Percentiles rank a stretch among this genome's conserved stretches.
Evolutionary conservation across 2,888 invertebrate species (phyloP).

Genomic region (Watsonalla cultraria): DNA sequence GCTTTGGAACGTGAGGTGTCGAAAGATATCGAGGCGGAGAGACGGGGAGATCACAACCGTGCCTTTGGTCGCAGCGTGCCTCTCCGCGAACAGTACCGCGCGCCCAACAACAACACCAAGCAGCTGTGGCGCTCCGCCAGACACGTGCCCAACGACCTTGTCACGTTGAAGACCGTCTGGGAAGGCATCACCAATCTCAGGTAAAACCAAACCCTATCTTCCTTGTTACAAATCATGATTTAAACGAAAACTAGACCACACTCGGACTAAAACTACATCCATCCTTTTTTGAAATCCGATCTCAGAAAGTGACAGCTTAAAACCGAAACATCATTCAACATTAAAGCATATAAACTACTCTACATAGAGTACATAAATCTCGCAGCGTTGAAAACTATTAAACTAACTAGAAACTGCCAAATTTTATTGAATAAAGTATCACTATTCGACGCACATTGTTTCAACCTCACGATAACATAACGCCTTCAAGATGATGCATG

Average conservation of each 20-base stretch:
- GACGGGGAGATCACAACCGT: constrained; percentile 35
- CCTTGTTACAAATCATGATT: background rate
- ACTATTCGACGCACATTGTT: too few species aligned
- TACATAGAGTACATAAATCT: too few species aligned
- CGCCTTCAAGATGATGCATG: too few species aligned
- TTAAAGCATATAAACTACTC: too few species aligned
- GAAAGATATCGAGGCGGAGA: constrained; percentile 70
- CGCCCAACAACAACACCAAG: constrained; percentile 71
- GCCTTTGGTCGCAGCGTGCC: constrained; percentile 77
- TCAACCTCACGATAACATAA: too few species aligned
- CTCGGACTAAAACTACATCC: too few species aligned
- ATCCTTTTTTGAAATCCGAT: too few species aligned
- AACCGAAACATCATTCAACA: too few species aligned
- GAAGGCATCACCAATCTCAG: constrained; percentile 80
- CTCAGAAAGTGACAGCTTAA: too few species aligned
- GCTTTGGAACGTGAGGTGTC: constrained; percentile 62
- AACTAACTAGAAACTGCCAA: too few species aligned
- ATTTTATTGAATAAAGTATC: too few species aligned
- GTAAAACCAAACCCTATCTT: constrained; percentile 31
- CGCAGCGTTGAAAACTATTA: too few species aligned
- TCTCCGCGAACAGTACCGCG: constrained; percentile 55
- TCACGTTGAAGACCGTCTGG: constrained; percentile 81
- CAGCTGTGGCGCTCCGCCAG: constrained; percentile 77
- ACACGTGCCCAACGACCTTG: constrained; percentile 77
- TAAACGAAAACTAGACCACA: background rate